A percentile compares a stretch with the other conserved stretches of the same genome.
Evolutionary conservation across 2,888 invertebrate species (phyloP).

Genomic region (Dryobota labecula): DNA sequence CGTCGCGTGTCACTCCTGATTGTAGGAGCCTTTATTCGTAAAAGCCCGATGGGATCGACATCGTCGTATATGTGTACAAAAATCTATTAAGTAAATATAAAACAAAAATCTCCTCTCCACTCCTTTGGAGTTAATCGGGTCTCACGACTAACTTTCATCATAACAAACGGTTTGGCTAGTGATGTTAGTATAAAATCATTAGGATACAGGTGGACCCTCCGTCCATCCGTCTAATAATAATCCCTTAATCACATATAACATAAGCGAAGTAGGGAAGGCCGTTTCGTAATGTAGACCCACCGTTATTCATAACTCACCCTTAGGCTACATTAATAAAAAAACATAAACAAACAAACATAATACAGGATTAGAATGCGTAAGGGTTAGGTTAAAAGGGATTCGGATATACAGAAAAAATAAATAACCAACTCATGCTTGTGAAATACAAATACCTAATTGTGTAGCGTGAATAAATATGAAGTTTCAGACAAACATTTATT

Average conservation of each 20-base stretch:
- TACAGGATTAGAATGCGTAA: not conserved
- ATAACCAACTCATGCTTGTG: too few relatives aligned
- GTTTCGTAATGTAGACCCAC: conserved; percentile 14
- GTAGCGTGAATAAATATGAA: not conserved
- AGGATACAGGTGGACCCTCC: conserved; percentile 24
- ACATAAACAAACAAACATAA: not conserved
- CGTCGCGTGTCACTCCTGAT: too few relatives aligned
- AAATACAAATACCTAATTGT: not conserved
- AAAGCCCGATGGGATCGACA: too few relatives aligned
- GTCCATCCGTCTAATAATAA: conserved; percentile 28
- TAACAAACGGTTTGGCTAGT: not conserved
- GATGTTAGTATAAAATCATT: conserved; percentile 20
- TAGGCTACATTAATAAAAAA: conserved; percentile 28
- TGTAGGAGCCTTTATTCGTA: too few relatives aligned
- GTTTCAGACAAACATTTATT: not conserved
- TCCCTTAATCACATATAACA: conserved; percentile 14
- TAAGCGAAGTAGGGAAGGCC: not conserved
- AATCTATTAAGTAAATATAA: too few relatives aligned
- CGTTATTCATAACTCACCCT: conserved; percentile 30
- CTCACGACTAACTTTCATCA: not conserved
- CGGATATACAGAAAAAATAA: not conserved
- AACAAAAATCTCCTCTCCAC: not conserved
- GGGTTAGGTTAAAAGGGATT: not conserved
- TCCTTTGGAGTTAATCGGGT: not conserved
- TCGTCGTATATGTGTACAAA: too few relatives aligned